A percentile compares a stretch with the other conserved stretches of the same genome.
phyloP scores from a whole-genome alignment of 2,888 invertebrate species.

The Ganaspis brasiliensis region DNA sequence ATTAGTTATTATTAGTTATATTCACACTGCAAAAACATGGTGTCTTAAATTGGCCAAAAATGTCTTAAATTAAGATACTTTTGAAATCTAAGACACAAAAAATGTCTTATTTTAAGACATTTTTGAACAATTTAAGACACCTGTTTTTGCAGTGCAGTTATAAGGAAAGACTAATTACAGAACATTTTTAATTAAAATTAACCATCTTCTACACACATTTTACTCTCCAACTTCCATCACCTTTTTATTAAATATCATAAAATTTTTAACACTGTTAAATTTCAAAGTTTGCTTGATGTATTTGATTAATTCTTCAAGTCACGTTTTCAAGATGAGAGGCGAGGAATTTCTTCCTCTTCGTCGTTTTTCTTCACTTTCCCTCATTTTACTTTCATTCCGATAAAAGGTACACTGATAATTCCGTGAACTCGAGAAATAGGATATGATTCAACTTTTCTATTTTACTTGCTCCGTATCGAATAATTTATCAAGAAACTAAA shows the following conservation, averaged over 20 bases:
- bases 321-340: slow-evolving; percentile 36
- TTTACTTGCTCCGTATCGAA: neutral
- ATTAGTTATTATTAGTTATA: too few species aligned
- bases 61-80: too few species aligned
- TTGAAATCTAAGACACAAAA: too few species aligned
- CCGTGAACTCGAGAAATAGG: neutral
- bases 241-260: neutral
- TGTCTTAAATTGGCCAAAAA: too few species aligned
- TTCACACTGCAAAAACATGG: too few species aligned
- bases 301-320: slow-evolving; percentile 30
- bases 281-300: slow-evolving; percentile 12
- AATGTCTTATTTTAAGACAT: too few species aligned
- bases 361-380: slow-evolving; percentile 38
- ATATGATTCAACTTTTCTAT: neutral
- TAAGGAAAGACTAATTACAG: too few species aligned
- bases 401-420: slow-evolving; percentile 7
- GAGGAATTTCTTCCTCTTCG: slow-evolving; percentile 49
- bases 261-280: slow-evolving; percentile 2
- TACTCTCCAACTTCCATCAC: neutral
- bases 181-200: neutral
- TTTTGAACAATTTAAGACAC: too few species aligned
- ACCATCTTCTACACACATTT: neutral
- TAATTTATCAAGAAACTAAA: neutral
- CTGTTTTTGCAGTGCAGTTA: too few species aligned
- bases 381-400: slow-evolving; percentile 32